Evolutionary conservation across 2,797 vertebrate species (phyloP), one percentile per base, ranked within the genome.

Genomic region (Cynodonichthys magdalenae): DNA sequence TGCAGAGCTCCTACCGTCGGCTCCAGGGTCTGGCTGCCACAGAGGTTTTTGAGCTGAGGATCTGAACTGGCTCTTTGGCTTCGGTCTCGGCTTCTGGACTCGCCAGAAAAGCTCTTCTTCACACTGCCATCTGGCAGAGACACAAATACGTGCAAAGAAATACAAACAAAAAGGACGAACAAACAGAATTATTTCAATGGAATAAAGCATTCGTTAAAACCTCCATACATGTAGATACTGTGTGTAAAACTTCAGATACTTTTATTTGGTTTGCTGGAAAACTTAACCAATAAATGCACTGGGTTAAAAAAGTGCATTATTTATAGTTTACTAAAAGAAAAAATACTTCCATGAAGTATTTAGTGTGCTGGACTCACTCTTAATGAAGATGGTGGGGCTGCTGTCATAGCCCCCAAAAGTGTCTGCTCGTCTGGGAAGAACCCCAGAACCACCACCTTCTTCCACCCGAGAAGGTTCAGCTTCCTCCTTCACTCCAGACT

Each of bases 391-490:
- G 18, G 81, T 68, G 8, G 85, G 81, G 46, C 68, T 82, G 18
- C 93, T 93, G 88, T 98, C 95, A 1, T 94, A 95, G 68, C 96
- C 95, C 28, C 95, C 96, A n/a, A 95, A 97, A 31, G 96, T 96
- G 63, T 94, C 96, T 0, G 95, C 95, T 85, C 96, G 89, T 66
- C 90, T 90, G n/a, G 94, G 94, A 3, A 92, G 88, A 24, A 62
- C 34, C 44, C 85, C 88, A 0, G 80, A 84, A 2, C 71, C 61
- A 0, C 71, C 53, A 19, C 70, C 84, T 0, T 94, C 94, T 15
- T 95, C 95, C 0, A 45, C 47, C 15, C 74, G 91, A 14, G 83
- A 29, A 5, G 69, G 55, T 6, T 69, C 51, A 34, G 66, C 11
- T 48, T 85, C 85, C 6, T 70, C 87, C 60, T 76, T 90, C 55